Percentiles rank a stretch among this genome's conserved stretches.
Conservation (phyloP, 92 coral and sea anemone species). For the Desmophyllum pertusum region DNA sequence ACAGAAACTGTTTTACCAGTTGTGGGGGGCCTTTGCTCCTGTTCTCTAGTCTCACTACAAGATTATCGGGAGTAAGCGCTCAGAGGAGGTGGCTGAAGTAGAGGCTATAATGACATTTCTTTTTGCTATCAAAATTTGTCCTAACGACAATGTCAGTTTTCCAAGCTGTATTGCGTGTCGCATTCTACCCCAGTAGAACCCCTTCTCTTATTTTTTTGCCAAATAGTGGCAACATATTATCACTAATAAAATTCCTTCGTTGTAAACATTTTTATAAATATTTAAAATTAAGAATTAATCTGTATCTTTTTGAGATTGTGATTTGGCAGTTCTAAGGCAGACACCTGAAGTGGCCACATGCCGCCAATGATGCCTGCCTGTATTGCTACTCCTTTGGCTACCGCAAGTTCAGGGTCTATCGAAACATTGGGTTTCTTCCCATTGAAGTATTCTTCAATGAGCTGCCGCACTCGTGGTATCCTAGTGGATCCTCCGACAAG, state of each 20-base stretch:
- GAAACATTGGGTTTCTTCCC: conserved; percentile 95
- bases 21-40: no score
- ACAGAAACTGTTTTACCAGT: no score
- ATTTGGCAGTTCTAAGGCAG: conserved; percentile 89
- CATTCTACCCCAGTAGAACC: not conserved
- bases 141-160: not conserved
- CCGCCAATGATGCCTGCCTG: conserved; percentile 99
- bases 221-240: not conserved
- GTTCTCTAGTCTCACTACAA: no score
- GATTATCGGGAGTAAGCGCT: no score
- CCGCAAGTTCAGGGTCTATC: conserved; percentile 97
- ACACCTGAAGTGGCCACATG: conserved; percentile 99
- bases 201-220: not conserved
- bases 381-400: conserved; percentile 96
- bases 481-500: conserved; percentile 98
- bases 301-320: conserved; percentile 80
- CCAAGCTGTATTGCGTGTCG: not conserved
- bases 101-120: no score
- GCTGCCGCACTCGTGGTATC: conserved; percentile 83
- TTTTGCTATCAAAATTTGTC: not conserved
- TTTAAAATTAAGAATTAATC: conserved; percentile 20
- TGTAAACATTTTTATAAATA: not conserved
- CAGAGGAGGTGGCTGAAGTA: not conserved
- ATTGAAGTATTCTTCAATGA: conserved; percentile 83
- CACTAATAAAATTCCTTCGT: not conserved